These are phyloP conservation scores for Microtus ochrogaster DNA, from an alignment of 2,113 vertebrate species.

Conservation along the genomic window DNA sequence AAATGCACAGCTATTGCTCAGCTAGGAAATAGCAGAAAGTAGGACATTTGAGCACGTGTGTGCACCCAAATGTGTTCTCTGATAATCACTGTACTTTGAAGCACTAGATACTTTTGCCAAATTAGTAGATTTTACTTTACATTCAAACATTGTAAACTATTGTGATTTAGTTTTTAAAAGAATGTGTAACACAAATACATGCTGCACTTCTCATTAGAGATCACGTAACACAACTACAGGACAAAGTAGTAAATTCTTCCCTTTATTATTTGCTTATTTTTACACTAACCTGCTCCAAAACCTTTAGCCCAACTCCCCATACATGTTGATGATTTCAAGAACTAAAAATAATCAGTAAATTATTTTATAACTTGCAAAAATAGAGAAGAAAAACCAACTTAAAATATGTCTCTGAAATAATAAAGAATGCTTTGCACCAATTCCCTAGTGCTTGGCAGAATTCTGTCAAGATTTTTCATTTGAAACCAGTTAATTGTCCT, in stretches of 20 bases:
- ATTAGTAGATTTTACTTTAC: slow-evolving; percentile 41
- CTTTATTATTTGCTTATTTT: slow-evolving; percentile 51
- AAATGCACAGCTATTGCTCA: slow-evolving; percentile 59
- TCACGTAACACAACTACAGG: slow-evolving; percentile 28
- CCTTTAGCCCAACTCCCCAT: background rate
- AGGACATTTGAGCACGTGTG: slow-evolving; percentile 45
- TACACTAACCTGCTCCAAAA: background rate
- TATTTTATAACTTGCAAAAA: slow-evolving; percentile 49
- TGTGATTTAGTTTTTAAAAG: slow-evolving; percentile 26
- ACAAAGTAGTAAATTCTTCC: background rate
- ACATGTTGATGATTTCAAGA: slow-evolving; percentile 42
- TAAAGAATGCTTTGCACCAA: background rate
- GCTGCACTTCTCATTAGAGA: slow-evolving; percentile 23
- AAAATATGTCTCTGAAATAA: slow-evolving; percentile 1
- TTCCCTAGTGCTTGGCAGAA: background rate
- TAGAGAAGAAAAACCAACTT: background rate
- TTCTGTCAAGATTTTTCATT: slow-evolving; percentile 47
- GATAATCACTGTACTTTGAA: slow-evolving; percentile 2
- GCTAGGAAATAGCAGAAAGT: slow-evolving; percentile 65
- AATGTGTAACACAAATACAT: background rate
- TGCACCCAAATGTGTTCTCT: slow-evolving; percentile 7
- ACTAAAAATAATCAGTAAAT: background rate
- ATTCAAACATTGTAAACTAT: slow-evolving; percentile 14
- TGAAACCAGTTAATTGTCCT: slow-evolving; percentile 64
- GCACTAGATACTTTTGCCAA: background rate